Evolutionary conservation across 2,888 invertebrate genomes (phyloP), one percentile per base, ranked within the genome.

Genomic region (Malacosoma neustria): DNA sequence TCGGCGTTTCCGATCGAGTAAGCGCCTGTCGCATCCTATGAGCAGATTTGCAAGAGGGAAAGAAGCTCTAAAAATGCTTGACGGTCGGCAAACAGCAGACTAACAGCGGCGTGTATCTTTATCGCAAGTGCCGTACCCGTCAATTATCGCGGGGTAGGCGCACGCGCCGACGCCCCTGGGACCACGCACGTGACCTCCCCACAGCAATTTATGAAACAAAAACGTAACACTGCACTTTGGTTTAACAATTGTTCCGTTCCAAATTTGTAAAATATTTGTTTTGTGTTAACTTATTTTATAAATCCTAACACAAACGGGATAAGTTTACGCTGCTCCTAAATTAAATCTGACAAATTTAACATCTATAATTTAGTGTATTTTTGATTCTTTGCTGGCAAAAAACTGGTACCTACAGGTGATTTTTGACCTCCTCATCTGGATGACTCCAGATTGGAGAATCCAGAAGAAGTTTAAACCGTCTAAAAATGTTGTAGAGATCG

Each of bases 151-250:
- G 52, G 49, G n/a, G 50, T 49, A 40, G 34, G 65, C 68, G 76
- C 80, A 76, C 80, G 75, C 77, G 76, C 65, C 66, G 51, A 40
- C 51, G 49, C 81, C 73, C 76, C 36, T 36, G 80, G 79, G 80
- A 79, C 51, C 43, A 41, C 45, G 64, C 80, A 80, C 81, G 75
- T 74, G 80, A 62, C 79, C 51, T 47, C 68, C 72, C 22, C 74
- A 54, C 57, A 46, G 52, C 72, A 71, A 76, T 77, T 66, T 76
- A 73, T 63, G 64, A 57, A 67, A 66, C 64, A 67, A 68, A 22
- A 66, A 64, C 54, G 58, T 59, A 49, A 39, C 43, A 34, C 46
- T 53, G 45, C 53, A 49, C 49, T 48, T 49, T 38, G n/a, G n/a
- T n/a, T n/a, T n/a, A n/a, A 50, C 48, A 48, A 52, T 51, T 41